Evolutionary conservation across 2,113 vertebrate genomes (phyloP).

Genomic region (Campylomormyrus tamandua): DNA sequence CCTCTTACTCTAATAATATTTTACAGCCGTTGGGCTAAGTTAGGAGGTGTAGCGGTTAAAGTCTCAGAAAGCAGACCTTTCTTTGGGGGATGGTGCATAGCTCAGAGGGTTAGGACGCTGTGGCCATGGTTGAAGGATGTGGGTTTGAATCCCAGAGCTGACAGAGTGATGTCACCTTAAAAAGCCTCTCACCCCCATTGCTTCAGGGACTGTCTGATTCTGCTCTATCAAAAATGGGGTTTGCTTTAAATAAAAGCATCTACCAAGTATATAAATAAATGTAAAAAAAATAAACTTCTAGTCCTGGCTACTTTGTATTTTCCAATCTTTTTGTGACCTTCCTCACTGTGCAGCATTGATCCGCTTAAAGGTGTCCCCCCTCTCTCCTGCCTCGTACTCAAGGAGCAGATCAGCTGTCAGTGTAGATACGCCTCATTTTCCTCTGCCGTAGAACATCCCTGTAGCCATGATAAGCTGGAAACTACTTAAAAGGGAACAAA

Average conservation of each 20-base stretch:
- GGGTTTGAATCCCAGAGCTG: neutral
- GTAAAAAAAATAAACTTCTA: neutral
- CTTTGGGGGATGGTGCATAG: neutral
- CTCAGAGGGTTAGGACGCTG: neutral
- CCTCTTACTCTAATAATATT: neutral
- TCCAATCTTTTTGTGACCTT: neutral
- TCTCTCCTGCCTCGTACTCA: neutral
- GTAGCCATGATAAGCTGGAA: neutral
- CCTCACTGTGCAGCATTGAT: conserved; percentile 5
- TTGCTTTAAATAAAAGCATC: neutral
- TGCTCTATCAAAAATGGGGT: neutral
- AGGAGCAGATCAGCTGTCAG: neutral
- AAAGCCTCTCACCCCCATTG: neutral
- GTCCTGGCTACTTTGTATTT: neutral
- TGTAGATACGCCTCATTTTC: neutral
- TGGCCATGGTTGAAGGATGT: neutral
- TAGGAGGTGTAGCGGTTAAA: neutral
- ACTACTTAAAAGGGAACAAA: neutral
- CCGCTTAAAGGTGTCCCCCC: neutral
- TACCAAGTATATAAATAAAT: neutral
- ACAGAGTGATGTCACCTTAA: neutral
- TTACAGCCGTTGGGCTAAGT: neutral
- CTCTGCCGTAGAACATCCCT: neutral
- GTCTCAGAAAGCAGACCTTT: neutral
- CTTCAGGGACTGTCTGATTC: neutral